Base-by-base conservation (phyloP, 2,113 vertebrate genomes). In the Lates calcarifer region DNA sequence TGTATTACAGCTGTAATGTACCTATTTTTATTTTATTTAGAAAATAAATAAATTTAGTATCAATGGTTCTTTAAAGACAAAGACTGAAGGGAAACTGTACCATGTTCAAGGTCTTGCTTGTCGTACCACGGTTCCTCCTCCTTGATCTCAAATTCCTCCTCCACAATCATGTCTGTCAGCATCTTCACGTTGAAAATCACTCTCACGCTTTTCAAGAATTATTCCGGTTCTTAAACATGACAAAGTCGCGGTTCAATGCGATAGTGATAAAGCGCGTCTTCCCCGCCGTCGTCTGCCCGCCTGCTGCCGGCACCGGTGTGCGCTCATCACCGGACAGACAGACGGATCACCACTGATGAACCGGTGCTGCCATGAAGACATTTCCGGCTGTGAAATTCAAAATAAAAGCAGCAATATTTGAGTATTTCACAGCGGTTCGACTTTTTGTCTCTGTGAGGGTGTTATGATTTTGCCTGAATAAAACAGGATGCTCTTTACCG, bases 121-220 rank as follows among this genome's bases (percentile, higher is more conserved):
- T 95, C 94, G 75, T 92, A 95, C 94, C 94, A 95, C 53, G 92
- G 92, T 67, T 95, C 94, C 61, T 95, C 94, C 53, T 94, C 94
- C 86, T 94, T 95, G 20, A 95, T 86, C 55, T 96, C 94, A 76
- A 95, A 95, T 81, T 95, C 95, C 60, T 93, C 94, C 68, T 95
- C 95, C 64, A 94, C 89, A 7, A 90, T 93, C 91, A 90, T 89
- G 87, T 94, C 94, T 43, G 93, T 87, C 57, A 95, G 82, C 94
- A 94, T 95, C 86, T 86, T 92, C 55, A 24, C 47, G 4, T 9
- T 6, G 0, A 11, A 63, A 22, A 18, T 4, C 26, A 9, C 17
- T 66, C 57, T 41, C 28, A 22, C 55, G 1, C 3, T 14, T 1
- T 13, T 6, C 13, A 18, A 74, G 24, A n/a, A 29, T n/a, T 0